Base-by-base conservation (phyloP, 2,888 invertebrate species). In the Drosophila lutescens region DNA sequence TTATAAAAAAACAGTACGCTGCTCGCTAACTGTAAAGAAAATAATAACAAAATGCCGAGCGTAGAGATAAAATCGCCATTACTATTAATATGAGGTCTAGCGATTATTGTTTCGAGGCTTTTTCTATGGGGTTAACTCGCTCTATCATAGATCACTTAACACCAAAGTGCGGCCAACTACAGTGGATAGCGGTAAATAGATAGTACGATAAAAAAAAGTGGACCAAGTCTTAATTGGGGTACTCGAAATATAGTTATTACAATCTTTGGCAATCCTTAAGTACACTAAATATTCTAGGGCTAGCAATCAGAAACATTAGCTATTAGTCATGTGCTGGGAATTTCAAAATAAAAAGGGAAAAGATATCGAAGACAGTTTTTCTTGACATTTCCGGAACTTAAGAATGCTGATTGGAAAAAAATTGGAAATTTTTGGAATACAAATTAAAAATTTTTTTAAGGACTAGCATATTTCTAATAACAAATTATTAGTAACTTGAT, bases 1-100 rank as follows among this genome's bases (percentile, higher is more conserved):
- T 26, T 26, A 26, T 5, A 26, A 26, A 49, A 23, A 40, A 20
- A 50, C 51, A 58, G 36, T 47, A 62, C 34, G 47, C 47, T 62
- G 23, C 38, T 23, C 20, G 62, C 38, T 40, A 38, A 23, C 53
- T 67, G 54, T 53, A 36, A 63, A 30, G 32, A 50, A 23, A 44
- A 26, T 63, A 61, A 47, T 47, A 63, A 26, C 38, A 63, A 62
- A 32, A n/a, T 6, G 30, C n/a, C 30, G 40, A 30, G 53, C 23
- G 44, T 17, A 32, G 20, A 53, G 67, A 65, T 53, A 50, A 43
- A 44, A 51, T 44, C 63, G 43, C 17, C 26, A 26, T 9, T 43
- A 26, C 43, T 23, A 58, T 47, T 47, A 32, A 49, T 49, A 32
- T 49, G 61, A 34, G 58, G 61, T 46, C 43, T 36, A 4, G 60